These are phyloP conservation scores for Ruditapes philippinarum DNA, from an alignment of 1,140 invertebrate species.

Conservation along the genomic window DNA sequence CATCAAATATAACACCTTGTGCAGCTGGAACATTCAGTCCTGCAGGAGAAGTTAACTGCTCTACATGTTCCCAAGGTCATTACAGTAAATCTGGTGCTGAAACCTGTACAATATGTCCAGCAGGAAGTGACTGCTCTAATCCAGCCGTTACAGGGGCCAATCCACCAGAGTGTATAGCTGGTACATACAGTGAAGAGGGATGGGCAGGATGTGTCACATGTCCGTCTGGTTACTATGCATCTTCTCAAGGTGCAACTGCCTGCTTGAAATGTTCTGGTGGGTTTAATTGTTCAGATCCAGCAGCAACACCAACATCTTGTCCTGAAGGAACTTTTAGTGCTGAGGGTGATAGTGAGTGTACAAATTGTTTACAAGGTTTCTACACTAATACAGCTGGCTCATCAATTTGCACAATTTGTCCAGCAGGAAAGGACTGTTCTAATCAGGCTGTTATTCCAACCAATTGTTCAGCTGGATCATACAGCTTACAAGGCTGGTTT, in stretches of 20 bases:
- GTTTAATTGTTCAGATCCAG: constrained; percentile 68
- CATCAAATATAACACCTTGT: constrained; percentile 69
- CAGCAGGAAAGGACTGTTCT: constrained; percentile 69
- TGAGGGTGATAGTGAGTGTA: constrained; percentile 43
- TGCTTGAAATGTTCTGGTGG: constrained; percentile 64
- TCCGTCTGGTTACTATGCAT: constrained; percentile 63
- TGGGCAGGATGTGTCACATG: constrained; percentile 59
- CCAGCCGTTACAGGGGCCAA: background rate
- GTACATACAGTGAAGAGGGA: constrained; percentile 58
- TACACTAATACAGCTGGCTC: constrained; percentile 16
- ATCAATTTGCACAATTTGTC: constrained; percentile 34
- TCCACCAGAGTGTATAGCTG: constrained; percentile 19
- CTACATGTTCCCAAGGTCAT: constrained; percentile 54
- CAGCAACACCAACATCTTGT: constrained; percentile 48
- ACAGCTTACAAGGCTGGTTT: constrained; percentile 50
- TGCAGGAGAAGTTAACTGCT: constrained; percentile 63
- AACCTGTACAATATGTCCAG: constrained; percentile 70
- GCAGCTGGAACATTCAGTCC: constrained; percentile 72
- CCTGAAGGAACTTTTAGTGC: constrained; percentile 70
- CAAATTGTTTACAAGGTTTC: constrained; percentile 8
- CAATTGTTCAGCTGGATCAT: constrained; percentile 67
- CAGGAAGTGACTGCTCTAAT: constrained; percentile 72
- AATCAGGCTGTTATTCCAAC: constrained; percentile 8
- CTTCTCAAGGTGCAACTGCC: background rate
- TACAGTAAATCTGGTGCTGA: constrained; percentile 50